Percentiles rank a stretch among this genome's conserved stretches.
Evolutionary conservation across 2,888 invertebrate genomes (phyloP).

Genomic region (Drosophila paramelanica): DNA sequence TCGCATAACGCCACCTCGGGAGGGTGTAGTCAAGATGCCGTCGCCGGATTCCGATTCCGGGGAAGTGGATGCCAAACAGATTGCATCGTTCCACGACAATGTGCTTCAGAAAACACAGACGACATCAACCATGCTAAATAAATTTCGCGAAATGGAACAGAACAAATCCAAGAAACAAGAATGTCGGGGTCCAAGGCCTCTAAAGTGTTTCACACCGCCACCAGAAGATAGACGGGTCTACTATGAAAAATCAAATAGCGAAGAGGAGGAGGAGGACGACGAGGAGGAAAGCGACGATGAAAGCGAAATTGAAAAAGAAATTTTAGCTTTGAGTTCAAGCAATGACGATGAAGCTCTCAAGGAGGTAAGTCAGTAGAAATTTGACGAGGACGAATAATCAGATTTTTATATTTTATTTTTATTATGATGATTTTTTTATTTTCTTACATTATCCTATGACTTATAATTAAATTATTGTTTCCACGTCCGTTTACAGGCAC

Average conservation of each 20-base stretch:
- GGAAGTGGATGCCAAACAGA: slow-evolving; percentile 74
- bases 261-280: slow-evolving; percentile 85
- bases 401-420: no score
- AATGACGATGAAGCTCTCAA: slow-evolving; percentile 89
- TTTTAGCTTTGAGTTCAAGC: slow-evolving; percentile 27
- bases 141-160: slow-evolving; percentile 95
- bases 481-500: slow-evolving; percentile 85
- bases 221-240: slow-evolving; percentile 87
- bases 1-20: slow-evolving; percentile 95
- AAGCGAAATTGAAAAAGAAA: slow-evolving; percentile 44
- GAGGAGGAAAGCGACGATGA: slow-evolving; percentile 81
- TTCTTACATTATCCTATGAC: no score
- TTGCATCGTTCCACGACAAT: slow-evolving; percentile 65
- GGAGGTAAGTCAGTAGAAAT: slow-evolving; percentile 83
- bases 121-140: slow-evolving; percentile 93
- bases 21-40: slow-evolving; percentile 88
- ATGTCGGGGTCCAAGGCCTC: slow-evolving; percentile 89
- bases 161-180: slow-evolving; percentile 84
- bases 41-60: slow-evolving; percentile 86
- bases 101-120: slow-evolving; percentile 87
- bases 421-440: no score
- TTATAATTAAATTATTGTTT: not conserved
- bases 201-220: slow-evolving; percentile 96
- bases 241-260: slow-evolving; percentile 84
- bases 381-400: no score